Conservation (phyloP, 2,113 vertebrate genomes). For the Mystacornis crossleyi region DNA sequence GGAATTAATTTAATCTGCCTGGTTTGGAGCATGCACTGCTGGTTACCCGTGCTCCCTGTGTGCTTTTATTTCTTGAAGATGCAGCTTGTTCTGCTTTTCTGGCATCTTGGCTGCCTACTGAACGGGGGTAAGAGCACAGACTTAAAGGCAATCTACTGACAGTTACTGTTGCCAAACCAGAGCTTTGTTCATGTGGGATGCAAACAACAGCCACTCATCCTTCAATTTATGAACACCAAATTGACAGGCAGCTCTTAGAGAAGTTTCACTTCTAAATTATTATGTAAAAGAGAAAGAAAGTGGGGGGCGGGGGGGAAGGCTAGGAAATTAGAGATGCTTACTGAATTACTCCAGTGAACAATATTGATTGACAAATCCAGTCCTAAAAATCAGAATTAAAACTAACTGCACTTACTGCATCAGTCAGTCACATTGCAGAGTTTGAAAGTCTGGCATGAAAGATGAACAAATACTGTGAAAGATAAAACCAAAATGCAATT, state of each 20-base stretch:
- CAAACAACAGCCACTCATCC: background rate
- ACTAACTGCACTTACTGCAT: slow-evolving; percentile 69
- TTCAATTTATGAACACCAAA: background rate
- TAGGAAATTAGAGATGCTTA: slow-evolving; percentile 50
- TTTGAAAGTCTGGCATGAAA: slow-evolving; percentile 55
- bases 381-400: slow-evolving; percentile 65
- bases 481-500: slow-evolving; percentile 54
- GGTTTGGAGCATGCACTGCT: background rate
- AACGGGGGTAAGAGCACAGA: background rate
- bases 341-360: slow-evolving; percentile 39
- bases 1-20: background rate
- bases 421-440: slow-evolving; percentile 65
- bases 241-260: background rate
- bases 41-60: background rate
- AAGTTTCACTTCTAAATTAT: background rate
- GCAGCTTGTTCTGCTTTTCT: background rate
- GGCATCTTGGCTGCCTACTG: background rate
- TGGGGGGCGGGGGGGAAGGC: background rate
- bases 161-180: background rate
- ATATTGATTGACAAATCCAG: slow-evolving; percentile 70
- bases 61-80: background rate
- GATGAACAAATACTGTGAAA: slow-evolving; percentile 56
- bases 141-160: background rate
- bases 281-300: background rate
- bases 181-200: background rate